A percentile compares a stretch with the other conserved stretches of the same genome.
Conservation (phyloP, 2,113 vertebrate species). For the Dromaius novaehollandiae region DNA sequence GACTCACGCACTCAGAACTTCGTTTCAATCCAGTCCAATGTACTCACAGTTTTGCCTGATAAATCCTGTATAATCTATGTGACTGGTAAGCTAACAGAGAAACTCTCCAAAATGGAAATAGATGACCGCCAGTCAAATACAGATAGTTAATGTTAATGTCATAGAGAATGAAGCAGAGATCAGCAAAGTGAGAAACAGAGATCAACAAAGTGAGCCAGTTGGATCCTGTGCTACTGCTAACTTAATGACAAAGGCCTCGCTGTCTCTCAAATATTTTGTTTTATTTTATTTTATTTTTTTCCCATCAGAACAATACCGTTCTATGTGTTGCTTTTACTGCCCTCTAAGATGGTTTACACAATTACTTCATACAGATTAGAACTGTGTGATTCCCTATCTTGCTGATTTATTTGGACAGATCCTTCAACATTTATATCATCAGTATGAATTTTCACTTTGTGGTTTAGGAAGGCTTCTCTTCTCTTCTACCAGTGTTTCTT, state of each 20-base stretch:
- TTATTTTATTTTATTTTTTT: not conserved
- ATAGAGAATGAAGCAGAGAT: not conserved
- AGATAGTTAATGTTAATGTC: slow-evolving; percentile 30
- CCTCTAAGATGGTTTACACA: not conserved
- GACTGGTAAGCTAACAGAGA: not conserved
- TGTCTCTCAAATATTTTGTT: not conserved
- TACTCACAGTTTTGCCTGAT: not conserved
- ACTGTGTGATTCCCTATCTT: not conserved
- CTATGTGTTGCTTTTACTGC: not conserved
- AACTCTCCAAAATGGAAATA: not conserved
- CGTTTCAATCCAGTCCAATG: not conserved
- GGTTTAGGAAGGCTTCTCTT: not conserved
- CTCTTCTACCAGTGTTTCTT: not conserved
- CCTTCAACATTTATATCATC: slow-evolving; percentile 8
- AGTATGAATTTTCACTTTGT: not conserved
- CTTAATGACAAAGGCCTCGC: not conserved
- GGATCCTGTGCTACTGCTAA: not conserved
- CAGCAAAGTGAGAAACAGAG: slow-evolving; percentile 5
- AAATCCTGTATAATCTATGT: not conserved
- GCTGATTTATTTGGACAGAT: slow-evolving; percentile 29
- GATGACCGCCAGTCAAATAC: slow-evolving; percentile 2
- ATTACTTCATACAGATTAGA: slow-evolving; percentile 4
- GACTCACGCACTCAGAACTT: not conserved
- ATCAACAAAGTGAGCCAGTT: slow-evolving; percentile 20
- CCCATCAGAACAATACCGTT: not conserved